Percentiles rank a stretch among this genome's conserved stretches.
Evolutionary conservation across 2,113 vertebrate species (phyloP).

Genomic region (Phalacrocorax pelagicus): DNA sequence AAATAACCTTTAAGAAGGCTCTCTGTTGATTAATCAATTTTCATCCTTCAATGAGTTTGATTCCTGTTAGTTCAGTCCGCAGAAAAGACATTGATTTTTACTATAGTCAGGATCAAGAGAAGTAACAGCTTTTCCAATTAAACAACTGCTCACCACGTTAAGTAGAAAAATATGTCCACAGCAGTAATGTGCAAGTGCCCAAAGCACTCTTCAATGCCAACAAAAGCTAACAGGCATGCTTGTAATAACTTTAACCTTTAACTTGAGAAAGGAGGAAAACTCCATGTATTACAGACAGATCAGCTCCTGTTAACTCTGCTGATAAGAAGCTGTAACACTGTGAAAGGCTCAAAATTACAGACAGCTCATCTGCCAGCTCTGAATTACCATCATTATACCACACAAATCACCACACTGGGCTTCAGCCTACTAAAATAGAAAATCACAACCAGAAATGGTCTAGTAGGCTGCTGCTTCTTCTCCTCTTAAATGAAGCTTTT

Average conservation of each 20-base stretch:
- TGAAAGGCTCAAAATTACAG: constrained; percentile 47
- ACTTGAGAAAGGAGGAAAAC: not conserved
- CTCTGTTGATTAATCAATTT: constrained; percentile 67
- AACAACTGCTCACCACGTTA: constrained; percentile 52
- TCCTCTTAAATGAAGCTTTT: constrained; percentile 31
- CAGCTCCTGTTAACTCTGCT: not conserved
- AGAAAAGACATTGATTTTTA: constrained; percentile 65
- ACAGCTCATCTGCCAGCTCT: constrained; percentile 20
- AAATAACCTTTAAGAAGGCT: constrained; percentile 54
- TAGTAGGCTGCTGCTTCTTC: not conserved
- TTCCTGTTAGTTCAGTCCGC: constrained; percentile 60
- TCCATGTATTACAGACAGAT: not conserved
- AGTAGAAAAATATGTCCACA: constrained; percentile 34
- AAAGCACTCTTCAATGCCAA: not conserved
- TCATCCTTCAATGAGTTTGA: constrained; percentile 57
- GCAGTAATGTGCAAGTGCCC: constrained; percentile 18
- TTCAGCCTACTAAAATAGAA: constrained; percentile 31
- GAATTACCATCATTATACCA: constrained; percentile 28
- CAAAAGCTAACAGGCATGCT: not conserved
- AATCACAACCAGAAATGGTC: constrained; percentile 6
- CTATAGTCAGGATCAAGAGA: constrained; percentile 35
- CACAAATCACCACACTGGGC: constrained; percentile 26
- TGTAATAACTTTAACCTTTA: constrained; percentile 21
- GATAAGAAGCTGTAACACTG: not conserved
- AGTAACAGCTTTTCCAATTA: constrained; percentile 70